Evolutionary conservation across 2,797 vertebrate species (phyloP).

Genomic region (Phrynocephalus forsythii): DNA sequence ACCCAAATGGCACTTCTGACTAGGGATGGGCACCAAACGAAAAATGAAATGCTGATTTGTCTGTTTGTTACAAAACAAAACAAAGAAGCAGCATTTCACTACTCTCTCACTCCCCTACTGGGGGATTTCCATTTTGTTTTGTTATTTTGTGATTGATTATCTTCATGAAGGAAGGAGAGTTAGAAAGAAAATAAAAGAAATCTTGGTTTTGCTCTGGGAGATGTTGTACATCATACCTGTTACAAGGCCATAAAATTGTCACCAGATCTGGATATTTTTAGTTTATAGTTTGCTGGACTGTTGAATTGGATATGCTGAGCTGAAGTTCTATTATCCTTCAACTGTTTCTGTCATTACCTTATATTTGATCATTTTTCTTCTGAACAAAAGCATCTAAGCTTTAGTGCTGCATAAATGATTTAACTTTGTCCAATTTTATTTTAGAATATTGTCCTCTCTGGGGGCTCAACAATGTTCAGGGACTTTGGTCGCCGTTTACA

Average conservation of each 20-base stretch:
- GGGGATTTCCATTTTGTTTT: no score
- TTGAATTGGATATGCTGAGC: not conserved
- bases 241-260: not conserved
- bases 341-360: not conserved
- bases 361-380: not conserved
- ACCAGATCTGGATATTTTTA: not conserved
- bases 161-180: no score
- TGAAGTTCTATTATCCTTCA: not conserved
- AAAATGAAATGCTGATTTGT: no score
- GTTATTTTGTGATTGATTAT: not conserved
- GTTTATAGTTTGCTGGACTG: not conserved
- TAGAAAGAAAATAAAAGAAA: no score
- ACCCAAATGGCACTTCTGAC: no score
- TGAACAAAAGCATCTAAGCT: not conserved
- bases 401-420: not conserved
- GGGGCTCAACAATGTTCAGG: constrained; percentile 99
- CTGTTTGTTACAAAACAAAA: no score
- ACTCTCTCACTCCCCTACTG: no score
- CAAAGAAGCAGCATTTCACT: no score
- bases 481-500: constrained; percentile 97
- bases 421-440: constrained; percentile 43
- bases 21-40: no score
- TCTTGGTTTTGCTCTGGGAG: not conserved
- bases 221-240: not conserved
- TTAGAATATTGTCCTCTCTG: constrained; percentile 97